Percentiles rank a stretch among this genome's conserved stretches.
phyloP scores from a whole-genome alignment of 2,888 invertebrate genomes.

The Apamea crenata region DNA sequence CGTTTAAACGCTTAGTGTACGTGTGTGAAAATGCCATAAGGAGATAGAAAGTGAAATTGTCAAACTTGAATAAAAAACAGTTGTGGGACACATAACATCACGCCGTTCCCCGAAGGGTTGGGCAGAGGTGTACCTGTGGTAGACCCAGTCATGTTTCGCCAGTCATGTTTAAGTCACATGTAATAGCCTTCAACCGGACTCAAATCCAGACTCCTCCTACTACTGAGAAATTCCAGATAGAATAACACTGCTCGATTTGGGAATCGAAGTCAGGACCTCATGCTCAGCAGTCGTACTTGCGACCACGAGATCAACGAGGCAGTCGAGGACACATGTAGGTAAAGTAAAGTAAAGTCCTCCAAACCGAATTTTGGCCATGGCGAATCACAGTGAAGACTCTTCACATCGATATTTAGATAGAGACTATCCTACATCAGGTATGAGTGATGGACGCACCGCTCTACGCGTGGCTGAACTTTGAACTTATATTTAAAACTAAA shows the following conservation, averaged over 20 bases:
- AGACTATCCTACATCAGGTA: neutral
- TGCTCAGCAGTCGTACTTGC: neutral
- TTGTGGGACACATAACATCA: neutral
- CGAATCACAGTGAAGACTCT: no score
- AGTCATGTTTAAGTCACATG: no score
- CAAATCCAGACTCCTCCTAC: neutral
- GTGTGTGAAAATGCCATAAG: slow-evolving; percentile 10
- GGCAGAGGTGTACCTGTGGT: neutral
- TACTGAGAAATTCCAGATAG: neutral
- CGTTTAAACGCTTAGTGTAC: slow-evolving; percentile 19
- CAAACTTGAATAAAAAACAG: neutral
- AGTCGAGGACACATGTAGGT: neutral
- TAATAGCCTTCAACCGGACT: neutral
- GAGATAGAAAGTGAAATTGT: slow-evolving; percentile 7
- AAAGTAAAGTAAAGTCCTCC: neutral
- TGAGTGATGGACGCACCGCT: neutral
- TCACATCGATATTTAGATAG: neutral
- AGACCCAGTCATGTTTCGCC: no score
- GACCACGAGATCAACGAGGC: neutral
- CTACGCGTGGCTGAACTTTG: neutral
- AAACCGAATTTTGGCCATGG: no score
- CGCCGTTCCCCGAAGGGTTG: neutral
- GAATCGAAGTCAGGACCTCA: neutral
- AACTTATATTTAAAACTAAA: no score
- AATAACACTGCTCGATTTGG: neutral